These are phyloP conservation scores for Rhynchotus rufescens DNA, from an alignment of 2,797 vertebrate species.

Conservation along the genomic window DNA sequence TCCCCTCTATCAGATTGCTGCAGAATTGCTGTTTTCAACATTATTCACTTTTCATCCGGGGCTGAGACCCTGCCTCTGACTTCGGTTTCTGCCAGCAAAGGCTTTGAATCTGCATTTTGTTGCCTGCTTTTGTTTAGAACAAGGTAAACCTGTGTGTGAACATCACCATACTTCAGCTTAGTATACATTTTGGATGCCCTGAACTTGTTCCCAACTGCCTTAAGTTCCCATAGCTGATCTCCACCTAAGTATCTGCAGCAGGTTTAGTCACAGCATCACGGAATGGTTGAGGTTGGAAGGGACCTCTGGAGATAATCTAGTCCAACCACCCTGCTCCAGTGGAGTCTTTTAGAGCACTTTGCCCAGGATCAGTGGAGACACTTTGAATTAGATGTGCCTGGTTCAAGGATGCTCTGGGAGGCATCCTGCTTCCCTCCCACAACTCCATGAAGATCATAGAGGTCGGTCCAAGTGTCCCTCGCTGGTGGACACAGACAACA, in stretches of 20 bases:
- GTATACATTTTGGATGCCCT: not conserved
- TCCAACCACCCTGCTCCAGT: too few relatives aligned
- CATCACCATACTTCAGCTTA: accelerated
- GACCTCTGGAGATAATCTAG: too few relatives aligned
- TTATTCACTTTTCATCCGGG: not conserved
- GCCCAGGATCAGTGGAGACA: not conserved
- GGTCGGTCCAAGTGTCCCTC: not conserved
- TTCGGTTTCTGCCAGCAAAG: not conserved
- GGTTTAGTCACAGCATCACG: too few relatives aligned
- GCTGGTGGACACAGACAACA: accelerated
- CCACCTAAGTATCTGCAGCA: too few relatives aligned
- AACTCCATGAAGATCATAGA: too few relatives aligned
- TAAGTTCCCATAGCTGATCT: too few relatives aligned
- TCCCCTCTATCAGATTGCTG: not conserved
- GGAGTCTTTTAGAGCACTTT: too few relatives aligned
- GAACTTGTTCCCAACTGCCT: too few relatives aligned
- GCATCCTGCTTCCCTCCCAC: not conserved
- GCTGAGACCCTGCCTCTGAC: not conserved
- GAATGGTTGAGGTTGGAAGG: too few relatives aligned
- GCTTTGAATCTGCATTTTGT: not conserved
- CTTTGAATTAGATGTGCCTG: not conserved
- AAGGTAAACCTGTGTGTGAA: not conserved
- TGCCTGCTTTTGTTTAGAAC: not conserved
- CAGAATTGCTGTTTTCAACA: accelerated
- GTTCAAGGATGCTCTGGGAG: not conserved